Conservation (phyloP, 1,140 invertebrate species). For the Bombus cullumanus region DNA sequence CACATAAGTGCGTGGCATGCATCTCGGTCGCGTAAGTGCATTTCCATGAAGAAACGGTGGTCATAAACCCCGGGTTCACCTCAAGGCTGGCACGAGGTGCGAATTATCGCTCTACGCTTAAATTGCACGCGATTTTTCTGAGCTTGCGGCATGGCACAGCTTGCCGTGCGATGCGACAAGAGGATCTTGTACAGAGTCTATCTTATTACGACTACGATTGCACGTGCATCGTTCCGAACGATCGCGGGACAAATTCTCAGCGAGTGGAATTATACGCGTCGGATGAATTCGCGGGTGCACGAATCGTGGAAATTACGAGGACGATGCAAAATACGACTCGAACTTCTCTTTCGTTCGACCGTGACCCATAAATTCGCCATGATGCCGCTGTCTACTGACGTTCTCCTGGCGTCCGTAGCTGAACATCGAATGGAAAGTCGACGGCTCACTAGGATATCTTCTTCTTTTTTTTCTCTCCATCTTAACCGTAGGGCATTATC, state of each 20-base stretch:
- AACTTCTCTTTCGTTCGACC: conserved; percentile 42
- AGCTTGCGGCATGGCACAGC: neutral
- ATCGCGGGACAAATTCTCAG: conserved; percentile 27
- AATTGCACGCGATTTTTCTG: conserved; percentile 49
- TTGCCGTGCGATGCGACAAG: neutral
- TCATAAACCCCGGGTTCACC: conserved; percentile 48
- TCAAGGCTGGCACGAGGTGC: conserved; percentile 47
- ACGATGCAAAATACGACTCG: conserved; percentile 43
- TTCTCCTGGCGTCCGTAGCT: neutral
- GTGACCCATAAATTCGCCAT: conserved; percentile 44
- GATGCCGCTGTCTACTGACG: neutral
- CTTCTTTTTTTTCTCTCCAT: neutral
- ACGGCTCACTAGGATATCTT: neutral
- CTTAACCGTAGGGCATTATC: neutral
- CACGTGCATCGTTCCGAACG: conserved; percentile 27
- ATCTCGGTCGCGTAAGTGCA: conserved; percentile 29
- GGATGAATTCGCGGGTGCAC: conserved; percentile 28
- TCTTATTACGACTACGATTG: conserved; percentile 31
- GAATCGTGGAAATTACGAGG: conserved; percentile 51
- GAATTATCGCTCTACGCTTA: conserved; percentile 53
- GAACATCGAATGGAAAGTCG: neutral
- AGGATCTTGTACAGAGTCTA: conserved; percentile 15
- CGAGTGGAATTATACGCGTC: conserved; percentile 11
- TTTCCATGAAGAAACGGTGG: conserved; percentile 15
- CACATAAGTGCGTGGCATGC: neutral